Evolutionary conservation across 2,113 vertebrate species (phyloP), one percentile per base, ranked within the genome.

Genomic region (Pollimyrus isidori): DNA sequence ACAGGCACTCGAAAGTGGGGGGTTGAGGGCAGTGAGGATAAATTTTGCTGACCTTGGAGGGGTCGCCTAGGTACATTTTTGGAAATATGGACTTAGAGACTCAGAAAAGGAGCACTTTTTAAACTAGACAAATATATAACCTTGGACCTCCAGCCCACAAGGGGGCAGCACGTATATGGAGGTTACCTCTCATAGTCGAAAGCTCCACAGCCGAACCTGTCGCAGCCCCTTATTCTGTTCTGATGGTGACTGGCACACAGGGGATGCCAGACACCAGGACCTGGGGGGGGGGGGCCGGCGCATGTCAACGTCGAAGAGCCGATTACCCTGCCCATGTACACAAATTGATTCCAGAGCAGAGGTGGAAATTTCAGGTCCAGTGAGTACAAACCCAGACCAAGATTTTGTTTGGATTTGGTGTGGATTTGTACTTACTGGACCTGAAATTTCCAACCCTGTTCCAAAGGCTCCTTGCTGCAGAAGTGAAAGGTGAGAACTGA

Each of bases 181-280:
- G 30, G 0, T 87, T 92, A 94, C 94, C 93, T 93, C 87, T 87
- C 89, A 49, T 93, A 92, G 90, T 93, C 92, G 88, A 94, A 95
- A 86, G 90, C 91, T 52, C 94, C 92, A 89, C 93, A 94, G 87
- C 93, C 92, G 2, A 92, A 93, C 7, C 11, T 76, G 86, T 95
- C 93, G 23, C 94, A 95, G 0, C 90, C 93, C 52, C 93, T 92
- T 84, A 93, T 90, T 91, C 94, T 93, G 92, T 94, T 95, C 87
- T 93, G 93, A 91, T 93, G 92, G 86, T 94, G 93, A 46, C 91
- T 86, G 13, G 90, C 90, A 89, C 93, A 94, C 80, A 95, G 88
- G 48, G 92, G 65, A n/a, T 93, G 92, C 94, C 92, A 95, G 4
- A 92, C 90, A 89, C 83, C 89, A 11, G 88, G 46, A 80, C 76